Base-by-base conservation (phyloP, 2,888 invertebrate genomes). In the Pristionchus entomophagus region DNA sequence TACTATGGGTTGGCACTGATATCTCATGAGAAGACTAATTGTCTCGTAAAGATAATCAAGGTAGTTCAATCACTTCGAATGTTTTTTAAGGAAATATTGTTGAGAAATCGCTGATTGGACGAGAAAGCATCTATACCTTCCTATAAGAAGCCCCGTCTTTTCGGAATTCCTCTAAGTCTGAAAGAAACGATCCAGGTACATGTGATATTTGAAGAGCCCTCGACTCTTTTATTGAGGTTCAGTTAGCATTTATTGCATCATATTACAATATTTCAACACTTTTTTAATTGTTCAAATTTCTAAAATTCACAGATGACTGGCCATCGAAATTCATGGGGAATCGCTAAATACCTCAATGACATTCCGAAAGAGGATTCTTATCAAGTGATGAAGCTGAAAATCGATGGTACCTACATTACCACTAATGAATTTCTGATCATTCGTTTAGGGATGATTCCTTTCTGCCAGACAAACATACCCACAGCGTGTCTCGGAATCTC, bases 361-460 rank as follows among this genome's bases (percentile, higher is more conserved):
- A 51, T 51, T 32, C 51, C 78, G 6, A 51, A 5, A 22, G 78
- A 80, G 12, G 51, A 80, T 35, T 32, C 49, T 2, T 80, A 29
- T 26, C 49, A 29, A 51, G 87, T 89, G 5, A n/a, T 49, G 32
- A 38, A 73, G 22, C 81, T 88, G 56, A 86, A 51, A 45, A 83
- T 84, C 8, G 59, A 62, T 56, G 87, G 86, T 84, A 41, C 45
- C 8, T 45, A 45, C 8, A 45, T 45, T 14, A 45, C 45, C 45
- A 6, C 6, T 10, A 10, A 45, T 14, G 45, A 10, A 14, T 45
- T 10, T 45, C 14, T 45, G n/a, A 45, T 45, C 45, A 14, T 10
- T 45, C 14, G 14, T 45, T 45, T 45, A 77, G 94, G 95, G 45
- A 94, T 94, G 53, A 90, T 95, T 51, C 94, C 94, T 0, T 94